Conservation (phyloP, 2,113 vertebrate genomes). For the Pluvialis apricaria region DNA sequence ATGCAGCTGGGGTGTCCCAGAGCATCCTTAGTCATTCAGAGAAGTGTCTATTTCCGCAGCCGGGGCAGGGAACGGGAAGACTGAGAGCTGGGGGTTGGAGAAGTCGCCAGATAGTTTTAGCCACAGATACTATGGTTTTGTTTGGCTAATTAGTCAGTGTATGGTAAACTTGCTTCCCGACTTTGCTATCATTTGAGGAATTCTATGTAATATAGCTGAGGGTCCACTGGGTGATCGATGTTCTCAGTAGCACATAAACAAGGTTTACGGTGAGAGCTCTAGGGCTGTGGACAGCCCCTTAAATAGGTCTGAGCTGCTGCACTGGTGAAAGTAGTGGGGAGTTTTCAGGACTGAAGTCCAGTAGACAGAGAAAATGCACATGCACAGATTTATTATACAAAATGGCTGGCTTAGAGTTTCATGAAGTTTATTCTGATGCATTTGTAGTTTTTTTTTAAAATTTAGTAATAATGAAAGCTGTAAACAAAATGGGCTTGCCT, state of each 20-base stretch:
- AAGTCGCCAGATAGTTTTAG: background rate
- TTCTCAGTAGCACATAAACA: background rate
- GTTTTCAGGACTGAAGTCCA: background rate
- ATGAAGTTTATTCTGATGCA: background rate
- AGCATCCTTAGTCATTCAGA: background rate
- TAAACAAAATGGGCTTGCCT: background rate
- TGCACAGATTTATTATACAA: background rate
- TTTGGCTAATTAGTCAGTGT: background rate
- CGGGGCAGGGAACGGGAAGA: fast-evolving
- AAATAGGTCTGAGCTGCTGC: background rate
- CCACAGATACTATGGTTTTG: background rate
- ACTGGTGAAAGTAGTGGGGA: fast-evolving
- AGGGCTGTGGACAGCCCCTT: background rate
- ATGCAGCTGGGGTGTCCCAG: background rate
- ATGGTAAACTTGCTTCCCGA: background rate
- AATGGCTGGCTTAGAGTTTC: background rate
- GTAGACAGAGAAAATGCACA: background rate
- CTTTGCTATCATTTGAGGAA: background rate
- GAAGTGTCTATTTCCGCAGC: background rate
- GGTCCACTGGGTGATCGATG: background rate
- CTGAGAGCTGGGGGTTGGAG: background rate
- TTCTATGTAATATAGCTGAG: background rate
- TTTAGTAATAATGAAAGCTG: background rate
- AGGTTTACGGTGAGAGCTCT: background rate
- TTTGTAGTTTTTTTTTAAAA: background rate